Evolutionary conservation across 2,113 vertebrate genomes (phyloP).

Genomic region (Burhinus oedicnemus): DNA sequence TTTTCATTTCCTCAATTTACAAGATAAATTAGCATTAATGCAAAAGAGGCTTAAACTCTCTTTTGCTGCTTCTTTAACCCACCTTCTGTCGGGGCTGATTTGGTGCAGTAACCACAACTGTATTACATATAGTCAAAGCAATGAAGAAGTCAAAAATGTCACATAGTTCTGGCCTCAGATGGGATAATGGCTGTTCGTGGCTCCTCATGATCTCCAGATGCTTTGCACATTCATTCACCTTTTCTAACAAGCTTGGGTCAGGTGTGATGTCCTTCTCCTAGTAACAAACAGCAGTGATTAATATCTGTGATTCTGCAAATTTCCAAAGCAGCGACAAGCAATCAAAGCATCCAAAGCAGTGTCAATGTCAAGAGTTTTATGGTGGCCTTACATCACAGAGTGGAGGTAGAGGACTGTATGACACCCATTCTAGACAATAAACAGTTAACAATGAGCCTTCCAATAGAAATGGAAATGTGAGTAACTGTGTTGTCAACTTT

Average conservation of each 20-base stretch:
- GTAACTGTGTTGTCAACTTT: background rate
- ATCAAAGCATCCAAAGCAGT: background rate
- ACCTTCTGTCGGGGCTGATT: constrained; percentile 95
- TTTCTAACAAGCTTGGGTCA: constrained; percentile 91
- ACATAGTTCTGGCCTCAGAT: constrained; percentile 87
- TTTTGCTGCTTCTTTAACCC: background rate
- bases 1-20: background rate
- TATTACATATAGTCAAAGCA: constrained; percentile 95
- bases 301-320: background rate
- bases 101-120: constrained; percentile 92
- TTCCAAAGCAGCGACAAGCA: background rate
- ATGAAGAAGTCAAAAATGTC: constrained; percentile 95
- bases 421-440: background rate
- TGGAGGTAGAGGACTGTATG: background rate
- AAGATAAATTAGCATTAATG: background rate
- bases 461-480: background rate
- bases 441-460: background rate
- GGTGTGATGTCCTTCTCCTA: constrained; percentile 97
- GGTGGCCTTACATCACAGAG: background rate
- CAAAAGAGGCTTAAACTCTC: background rate
- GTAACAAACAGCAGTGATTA: background rate
- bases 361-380: background rate
- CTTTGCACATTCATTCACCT: constrained; percentile 89
- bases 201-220: constrained; percentile 83
- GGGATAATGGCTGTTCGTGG: constrained; percentile 80